A percentile compares a stretch with the other conserved stretches of the same genome.
Evolutionary conservation across 2,888 invertebrate species (phyloP).

Genomic region (Dolichomitus sp.): DNA sequence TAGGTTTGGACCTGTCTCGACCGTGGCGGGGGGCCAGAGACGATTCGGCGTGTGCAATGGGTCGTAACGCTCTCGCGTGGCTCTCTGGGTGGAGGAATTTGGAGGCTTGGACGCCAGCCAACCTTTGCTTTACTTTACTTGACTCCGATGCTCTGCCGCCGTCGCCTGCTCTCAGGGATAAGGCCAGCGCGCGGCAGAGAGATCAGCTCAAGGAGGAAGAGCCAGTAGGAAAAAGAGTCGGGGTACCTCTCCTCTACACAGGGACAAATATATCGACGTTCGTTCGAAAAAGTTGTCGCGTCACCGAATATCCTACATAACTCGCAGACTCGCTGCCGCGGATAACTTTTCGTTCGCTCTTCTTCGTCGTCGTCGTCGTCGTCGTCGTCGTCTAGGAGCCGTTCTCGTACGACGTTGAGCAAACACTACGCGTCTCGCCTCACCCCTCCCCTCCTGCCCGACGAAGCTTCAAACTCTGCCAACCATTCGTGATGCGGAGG

Average conservation of each 20-base stretch:
- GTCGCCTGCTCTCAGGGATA: conserved; percentile 55
- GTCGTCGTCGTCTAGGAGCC: conserved; percentile 59
- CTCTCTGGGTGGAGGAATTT: conserved; percentile 77
- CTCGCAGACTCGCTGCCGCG: conserved; percentile 73
- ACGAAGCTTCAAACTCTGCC: conserved; percentile 30
- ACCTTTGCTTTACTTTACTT: conserved; percentile 81
- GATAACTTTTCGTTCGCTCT: conserved; percentile 73
- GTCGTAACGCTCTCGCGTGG: conserved; percentile 78
- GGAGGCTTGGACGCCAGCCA: conserved; percentile 81
- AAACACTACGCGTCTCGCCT: conserved; percentile 52
- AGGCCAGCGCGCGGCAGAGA: conserved; percentile 52
- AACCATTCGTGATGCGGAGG: conserved; percentile 38
- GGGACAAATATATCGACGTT: conserved; percentile 80
- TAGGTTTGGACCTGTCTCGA: conserved; percentile 76
- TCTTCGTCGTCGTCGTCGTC: conserved; percentile 61
- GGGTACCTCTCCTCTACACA: conserved; percentile 70
- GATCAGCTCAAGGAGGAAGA: conserved; percentile 61
- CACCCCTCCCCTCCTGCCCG: not conserved
- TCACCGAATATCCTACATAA: conserved; percentile 80
- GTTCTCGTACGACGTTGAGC: conserved; percentile 61
- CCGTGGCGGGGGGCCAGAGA: conserved; percentile 77
- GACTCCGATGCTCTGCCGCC: conserved; percentile 74
- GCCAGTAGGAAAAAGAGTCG: conserved; percentile 68
- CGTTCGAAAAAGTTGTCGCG: conserved; percentile 82
- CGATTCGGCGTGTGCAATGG: conserved; percentile 83